phyloP scores from a whole-genome alignment of 2,888 invertebrate species.

The Pterobdella sp. region DNA sequence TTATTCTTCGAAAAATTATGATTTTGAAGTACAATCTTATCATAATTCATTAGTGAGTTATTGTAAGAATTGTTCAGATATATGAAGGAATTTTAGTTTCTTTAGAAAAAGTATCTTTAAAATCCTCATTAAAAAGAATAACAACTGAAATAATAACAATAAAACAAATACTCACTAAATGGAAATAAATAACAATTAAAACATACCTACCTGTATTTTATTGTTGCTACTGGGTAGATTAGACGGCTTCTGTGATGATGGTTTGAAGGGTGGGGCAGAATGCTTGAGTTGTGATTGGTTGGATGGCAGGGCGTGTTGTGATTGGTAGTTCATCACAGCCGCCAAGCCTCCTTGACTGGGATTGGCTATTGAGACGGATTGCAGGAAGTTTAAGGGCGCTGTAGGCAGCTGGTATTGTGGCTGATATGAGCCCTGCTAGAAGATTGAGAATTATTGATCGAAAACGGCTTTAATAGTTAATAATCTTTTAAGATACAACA shows the following conservation, averaged over 20 bases:
- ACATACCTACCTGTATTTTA: background rate
- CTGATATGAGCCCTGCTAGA: constrained; percentile 26
- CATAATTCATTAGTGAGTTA: too few species aligned
- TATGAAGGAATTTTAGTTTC: too few species aligned
- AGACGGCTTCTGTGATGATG: constrained; percentile 33
- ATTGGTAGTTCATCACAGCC: constrained; percentile 21
- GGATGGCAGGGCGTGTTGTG: constrained; percentile 29
- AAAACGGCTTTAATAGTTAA: background rate
- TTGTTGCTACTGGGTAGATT: constrained; percentile 24
- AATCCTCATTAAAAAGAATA: background rate
- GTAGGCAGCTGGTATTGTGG: constrained; percentile 29
- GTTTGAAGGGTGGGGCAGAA: constrained; percentile 39
- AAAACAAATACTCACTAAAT: background rate
- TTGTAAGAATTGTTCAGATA: too few species aligned
- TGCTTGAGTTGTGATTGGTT: constrained; percentile 38
- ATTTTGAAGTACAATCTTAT: too few species aligned
- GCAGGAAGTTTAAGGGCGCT: constrained; percentile 25
- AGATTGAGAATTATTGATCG: background rate
- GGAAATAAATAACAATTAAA: background rate
- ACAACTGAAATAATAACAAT: background rate
- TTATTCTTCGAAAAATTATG: too few species aligned
- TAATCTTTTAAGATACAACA: background rate
- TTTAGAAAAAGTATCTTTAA: too few species aligned
- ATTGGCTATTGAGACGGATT: constrained; percentile 16
- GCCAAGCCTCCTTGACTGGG: constrained; percentile 14